Percentiles rank a stretch among this genome's conserved stretches.
Evolutionary conservation across 2,113 vertebrate species (phyloP).

Genomic region (Electrona antarctica): DNA sequence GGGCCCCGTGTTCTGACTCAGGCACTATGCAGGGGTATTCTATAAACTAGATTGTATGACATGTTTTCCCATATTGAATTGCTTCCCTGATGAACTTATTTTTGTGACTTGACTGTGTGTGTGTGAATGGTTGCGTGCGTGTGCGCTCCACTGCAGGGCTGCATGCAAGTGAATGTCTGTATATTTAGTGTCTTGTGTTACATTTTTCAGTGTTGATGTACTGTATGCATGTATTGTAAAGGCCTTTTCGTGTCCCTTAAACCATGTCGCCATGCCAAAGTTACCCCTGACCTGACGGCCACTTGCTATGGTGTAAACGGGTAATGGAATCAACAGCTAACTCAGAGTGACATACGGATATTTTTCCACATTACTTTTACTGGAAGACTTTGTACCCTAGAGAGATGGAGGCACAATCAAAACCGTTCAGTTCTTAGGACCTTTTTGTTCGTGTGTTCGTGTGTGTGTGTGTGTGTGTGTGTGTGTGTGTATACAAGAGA

Average conservation of each 20-base stretch:
- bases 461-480: constrained; percentile 12
- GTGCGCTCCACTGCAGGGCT: constrained; percentile 69
- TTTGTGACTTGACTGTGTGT: constrained; percentile 21
- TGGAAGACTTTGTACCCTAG: constrained; percentile 52
- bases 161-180: constrained; percentile 68
- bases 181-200: constrained; percentile 51
- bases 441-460: constrained; percentile 13
- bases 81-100: constrained; percentile 40
- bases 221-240: constrained; percentile 63
- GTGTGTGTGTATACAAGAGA: constrained; percentile 39
- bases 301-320: constrained; percentile 50
- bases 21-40: constrained; percentile 68
- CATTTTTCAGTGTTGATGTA: constrained; percentile 64
- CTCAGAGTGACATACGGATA: constrained; percentile 65
- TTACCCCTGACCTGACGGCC: constrained; percentile 59
- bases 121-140: constrained; percentile 59
- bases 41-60: constrained; percentile 65
- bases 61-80: constrained; percentile 53
- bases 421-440: constrained; percentile 57
- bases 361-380: constrained; percentile 48
- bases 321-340: constrained; percentile 64
- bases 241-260: constrained; percentile 57
- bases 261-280: constrained; percentile 70
- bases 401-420: constrained; percentile 64
- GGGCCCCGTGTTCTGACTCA: constrained; percentile 67